Base-by-base conservation (phyloP, 2,888 invertebrate species). In the Megalurothrips usitatus region DNA sequence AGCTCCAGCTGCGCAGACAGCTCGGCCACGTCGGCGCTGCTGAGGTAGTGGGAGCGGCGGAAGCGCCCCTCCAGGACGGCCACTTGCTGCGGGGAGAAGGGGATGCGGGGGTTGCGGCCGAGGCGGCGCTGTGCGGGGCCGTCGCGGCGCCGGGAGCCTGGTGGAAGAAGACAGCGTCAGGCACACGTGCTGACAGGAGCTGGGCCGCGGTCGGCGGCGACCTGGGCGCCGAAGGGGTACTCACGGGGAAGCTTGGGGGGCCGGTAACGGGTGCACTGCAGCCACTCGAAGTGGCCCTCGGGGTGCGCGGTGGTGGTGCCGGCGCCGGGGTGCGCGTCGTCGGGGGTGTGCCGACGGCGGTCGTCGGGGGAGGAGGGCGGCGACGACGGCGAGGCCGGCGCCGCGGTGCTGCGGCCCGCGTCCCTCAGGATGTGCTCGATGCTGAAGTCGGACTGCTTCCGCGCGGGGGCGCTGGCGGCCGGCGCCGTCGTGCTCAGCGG, bases 161-260 rank as follows among this genome's bases (percentile, higher is more conserved):
- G 49, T 81, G 82, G 12, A 80, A 10, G 58, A 4, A 58, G 58
- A 58, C 0, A 58, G n/a, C n/a, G 58, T 17, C 6, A n/a, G 2
- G 1, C 58, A 58, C 58, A 14, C 34, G 34, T 43, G 34, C 34
- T 43, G 34, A 43, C n/a, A n/a, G n/a, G n/a, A 52, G 17, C 17
- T 52, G 52, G 9, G 52, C 52, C 17, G 52, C 3, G 52, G 1
- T 4, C 1, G 52, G 52, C 52, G 52, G 52, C 14, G 49, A n/a
- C n/a, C 49, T 9, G 49, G 49, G 49, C 49, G 49, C 10, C 10
- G 49, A 9, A 14, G 23, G n/a, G 8, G 68, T 75, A 87, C 91
- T 91, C 89, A 90, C 93, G 89, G 85, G 92, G 92, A 79, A 94
- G 86, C 84, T 91, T 92, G 0, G 94, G 94, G 0, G 94, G 94